Base-by-base conservation (phyloP, 2,113 vertebrate genomes). In the Philantomba maxwellii region DNA sequence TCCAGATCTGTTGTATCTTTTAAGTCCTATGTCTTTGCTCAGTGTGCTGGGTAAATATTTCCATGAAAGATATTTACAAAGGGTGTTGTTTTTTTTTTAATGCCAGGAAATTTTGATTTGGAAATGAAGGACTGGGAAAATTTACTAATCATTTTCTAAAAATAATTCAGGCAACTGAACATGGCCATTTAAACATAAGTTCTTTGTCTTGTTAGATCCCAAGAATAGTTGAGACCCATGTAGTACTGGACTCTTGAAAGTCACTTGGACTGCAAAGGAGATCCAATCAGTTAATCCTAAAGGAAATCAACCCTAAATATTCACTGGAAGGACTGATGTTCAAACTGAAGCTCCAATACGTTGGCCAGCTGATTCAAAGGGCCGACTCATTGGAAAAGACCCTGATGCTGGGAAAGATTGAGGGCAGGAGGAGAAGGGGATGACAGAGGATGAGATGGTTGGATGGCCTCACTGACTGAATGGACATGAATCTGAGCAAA, bases 31-130 rank as follows among this genome's bases (percentile, higher is more conserved):
- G 93, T 91, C 95, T 93, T 98, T 95, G 53, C 78, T 92, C n/a
- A 95, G 84, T 89, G 89, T 49, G 1, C 94, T 78, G 86, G 73
- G 86, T 96, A 97, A 96, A 93, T 94, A 87, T 96, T 98, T 98
- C 96, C 94, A 30, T 58, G 39, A 77, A 89, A 73, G 64, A 77
- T 93, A 89, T 39, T 97, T 89, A 81, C 89, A 77, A 91, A 94
- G 88, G 43, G 78, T 30, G 93, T 89, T 55, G 6, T 30, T 62
- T 30, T 23, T 13, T 21, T 62, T 73, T 82, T 85, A 94, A 70
- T 82, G 47, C 94, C 93, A 95, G 93, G 96, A 95, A 89, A 75
- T 81, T 96, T 85, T 86, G 60, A 88, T 94, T 94, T 87, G 53
- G 62, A 81, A 86, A 43, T 73, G 58, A 97, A 43, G 64, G 88